Conservation (phyloP, 37 sponge, comb jelly and placozoan genomes). For the Crambe crambe region DNA sequence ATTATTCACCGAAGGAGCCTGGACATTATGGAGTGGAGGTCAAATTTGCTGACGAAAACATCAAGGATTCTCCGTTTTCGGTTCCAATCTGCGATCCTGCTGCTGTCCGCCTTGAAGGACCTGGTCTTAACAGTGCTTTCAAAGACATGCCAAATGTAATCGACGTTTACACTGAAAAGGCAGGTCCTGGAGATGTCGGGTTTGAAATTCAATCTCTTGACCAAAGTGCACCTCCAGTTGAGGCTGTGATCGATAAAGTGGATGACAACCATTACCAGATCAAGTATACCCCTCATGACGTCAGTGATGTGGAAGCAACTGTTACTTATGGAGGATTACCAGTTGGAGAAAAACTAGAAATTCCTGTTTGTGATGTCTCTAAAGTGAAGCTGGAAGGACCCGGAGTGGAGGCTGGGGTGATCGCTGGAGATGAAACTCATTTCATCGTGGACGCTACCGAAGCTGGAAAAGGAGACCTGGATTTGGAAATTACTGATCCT, state of each 20-base stretch:
- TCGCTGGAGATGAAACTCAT: slow-evolving; percentile 62
- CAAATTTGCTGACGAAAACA: slow-evolving; percentile 69
- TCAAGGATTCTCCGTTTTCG: slow-evolving; percentile 73
- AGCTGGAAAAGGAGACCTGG: slow-evolving; percentile 76
- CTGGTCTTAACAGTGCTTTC: slow-evolving; percentile 67
- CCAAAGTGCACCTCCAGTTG: slow-evolving; percentile 27
- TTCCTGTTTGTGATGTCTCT: slow-evolving; percentile 57
- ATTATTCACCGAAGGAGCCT: slow-evolving; percentile 65
- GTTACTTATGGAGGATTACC: slow-evolving; percentile 49
- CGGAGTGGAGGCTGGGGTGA: slow-evolving; percentile 76
- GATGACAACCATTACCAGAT: slow-evolving; percentile 59
- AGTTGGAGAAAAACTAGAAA: slow-evolving; percentile 11
- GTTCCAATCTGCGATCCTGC: slow-evolving; percentile 71
- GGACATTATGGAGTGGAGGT: slow-evolving; percentile 77
- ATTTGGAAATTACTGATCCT: slow-evolving; percentile 14
- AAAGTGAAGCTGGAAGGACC: slow-evolving; percentile 85
- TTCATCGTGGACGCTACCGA: slow-evolving; percentile 85
- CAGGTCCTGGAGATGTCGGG: slow-evolving; percentile 73
- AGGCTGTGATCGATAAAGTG: slow-evolving; percentile 21
- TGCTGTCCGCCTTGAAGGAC: slow-evolving; percentile 54
- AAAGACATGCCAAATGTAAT: slow-evolving; percentile 55
- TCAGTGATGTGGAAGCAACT: slow-evolving; percentile 25
- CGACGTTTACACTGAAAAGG: slow-evolving; percentile 56
- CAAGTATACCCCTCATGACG: slow-evolving; percentile 57
- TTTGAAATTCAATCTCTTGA: slow-evolving; percentile 13